These are phyloP conservation scores for Megalops cyprinoides DNA, from an alignment of 2,797 vertebrate species.

Conservation along the genomic window DNA sequence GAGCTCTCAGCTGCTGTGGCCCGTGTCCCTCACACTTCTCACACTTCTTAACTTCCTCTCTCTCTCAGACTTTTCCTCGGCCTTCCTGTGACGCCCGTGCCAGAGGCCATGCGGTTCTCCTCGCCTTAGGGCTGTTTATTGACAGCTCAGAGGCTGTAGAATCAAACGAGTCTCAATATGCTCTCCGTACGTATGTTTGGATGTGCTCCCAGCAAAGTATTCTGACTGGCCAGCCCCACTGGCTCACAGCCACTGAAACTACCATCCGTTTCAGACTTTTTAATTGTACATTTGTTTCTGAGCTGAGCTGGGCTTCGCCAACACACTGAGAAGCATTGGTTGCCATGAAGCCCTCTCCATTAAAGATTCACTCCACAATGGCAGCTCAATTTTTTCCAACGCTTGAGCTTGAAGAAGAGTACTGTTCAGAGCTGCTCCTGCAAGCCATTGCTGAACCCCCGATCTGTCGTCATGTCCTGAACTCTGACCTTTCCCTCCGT, in stretches of 20 bases:
- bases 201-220: not conserved
- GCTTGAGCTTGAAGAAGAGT: not conserved
- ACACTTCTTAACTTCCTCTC: constrained; percentile 45
- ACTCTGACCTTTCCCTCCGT: too few species aligned
- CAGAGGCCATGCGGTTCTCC: too few species aligned
- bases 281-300: not conserved
- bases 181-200: not conserved
- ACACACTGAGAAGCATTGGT: too few species aligned
- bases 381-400: too few species aligned
- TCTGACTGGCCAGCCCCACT: not conserved
- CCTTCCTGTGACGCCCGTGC: not conserved
- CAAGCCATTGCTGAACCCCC: not conserved
- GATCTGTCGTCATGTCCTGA: too few species aligned
- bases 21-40: constrained; percentile 58
- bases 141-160: not conserved
- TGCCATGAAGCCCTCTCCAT: too few species aligned
- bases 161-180: not conserved
- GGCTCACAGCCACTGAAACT: not conserved
- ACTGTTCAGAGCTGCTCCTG: not conserved
- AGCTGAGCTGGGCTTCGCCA: not conserved
- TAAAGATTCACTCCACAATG: too few species aligned
- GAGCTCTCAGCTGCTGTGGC: constrained; percentile 58
- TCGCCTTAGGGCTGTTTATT: not conserved
- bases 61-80: constrained; percentile 21
- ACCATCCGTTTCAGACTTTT: not conserved